Conservation (phyloP, 2,888 invertebrate species). For the Conchocele bisecta region DNA sequence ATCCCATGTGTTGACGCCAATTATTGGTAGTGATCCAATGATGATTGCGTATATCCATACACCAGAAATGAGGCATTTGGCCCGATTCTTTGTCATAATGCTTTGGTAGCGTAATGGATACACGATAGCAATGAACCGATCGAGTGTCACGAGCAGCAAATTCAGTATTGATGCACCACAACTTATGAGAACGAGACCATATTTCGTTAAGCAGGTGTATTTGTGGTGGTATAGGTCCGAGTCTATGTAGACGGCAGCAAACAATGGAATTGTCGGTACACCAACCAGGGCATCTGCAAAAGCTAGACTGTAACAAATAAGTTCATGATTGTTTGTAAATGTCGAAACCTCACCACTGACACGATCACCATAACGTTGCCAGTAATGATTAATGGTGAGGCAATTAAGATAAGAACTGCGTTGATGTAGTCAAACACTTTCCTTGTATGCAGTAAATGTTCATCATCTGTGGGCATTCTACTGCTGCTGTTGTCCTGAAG, state of each 20-base stretch:
- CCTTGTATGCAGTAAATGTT: too few species aligned
- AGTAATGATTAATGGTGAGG: constrained; percentile 34
- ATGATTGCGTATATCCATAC: constrained; percentile 55
- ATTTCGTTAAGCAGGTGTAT: constrained; percentile 54
- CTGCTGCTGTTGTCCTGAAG: too few species aligned
- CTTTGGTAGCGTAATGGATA: constrained; percentile 53
- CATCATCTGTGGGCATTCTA: too few species aligned
- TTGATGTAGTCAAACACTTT: too few species aligned
- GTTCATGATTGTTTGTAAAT: constrained; percentile 60
- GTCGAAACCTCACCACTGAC: constrained; percentile 43
- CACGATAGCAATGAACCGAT: constrained; percentile 60
- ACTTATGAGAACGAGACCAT: constrained; percentile 46
- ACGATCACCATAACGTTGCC: constrained; percentile 57
- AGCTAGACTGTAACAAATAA: constrained; percentile 57
- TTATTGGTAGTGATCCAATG: constrained; percentile 47
- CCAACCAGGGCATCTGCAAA: constrained; percentile 60
- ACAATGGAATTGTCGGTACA: constrained; percentile 55
- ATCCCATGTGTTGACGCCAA: constrained; percentile 41
- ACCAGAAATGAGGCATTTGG: constrained; percentile 28
- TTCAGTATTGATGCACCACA: constrained; percentile 58
- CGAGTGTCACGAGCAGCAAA: constrained; percentile 52
- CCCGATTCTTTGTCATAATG: constrained; percentile 42
- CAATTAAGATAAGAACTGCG: constrained; percentile 13
- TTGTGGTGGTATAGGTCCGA: constrained; percentile 24
- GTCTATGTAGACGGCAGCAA: constrained; percentile 48